A percentile compares a stretch with the other conserved stretches of the same genome.
phyloP scores from a whole-genome alignment of 1,140 invertebrate genomes.

The Achroia grisella region DNA sequence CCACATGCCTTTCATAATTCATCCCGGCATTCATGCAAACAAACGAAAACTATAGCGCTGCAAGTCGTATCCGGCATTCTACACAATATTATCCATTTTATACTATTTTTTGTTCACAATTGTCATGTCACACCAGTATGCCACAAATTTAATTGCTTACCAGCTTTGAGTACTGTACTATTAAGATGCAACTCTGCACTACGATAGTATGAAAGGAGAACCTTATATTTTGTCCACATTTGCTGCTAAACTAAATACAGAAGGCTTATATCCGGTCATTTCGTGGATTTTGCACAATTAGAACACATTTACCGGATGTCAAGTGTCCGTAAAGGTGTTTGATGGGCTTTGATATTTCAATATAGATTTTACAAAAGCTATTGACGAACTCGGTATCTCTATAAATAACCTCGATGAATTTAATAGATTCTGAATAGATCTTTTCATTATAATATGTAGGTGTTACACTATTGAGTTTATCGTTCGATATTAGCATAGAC shows the following conservation, averaged over 20 bases:
- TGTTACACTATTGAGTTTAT: too few species aligned
- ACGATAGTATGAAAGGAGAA: background rate
- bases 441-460: too few species aligned
- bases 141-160: background rate
- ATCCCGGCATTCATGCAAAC: conserved; percentile 31
- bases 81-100: too few species aligned
- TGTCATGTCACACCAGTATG: background rate
- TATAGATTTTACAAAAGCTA: too few species aligned
- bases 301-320: conserved; percentile 3
- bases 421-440: too few species aligned
- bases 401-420: too few species aligned
- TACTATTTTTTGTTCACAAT: conserved; percentile 6
- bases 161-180: background rate
- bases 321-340: background rate
- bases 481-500: too few species aligned
- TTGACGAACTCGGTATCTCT: too few species aligned
- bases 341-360: too few species aligned
- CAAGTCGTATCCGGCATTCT: conserved; percentile 45
- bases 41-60: conserved; percentile 30
- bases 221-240: background rate
- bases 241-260: too few species aligned
- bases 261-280: conserved; percentile 3
- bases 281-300: conserved; percentile 5
- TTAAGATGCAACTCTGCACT: background rate
- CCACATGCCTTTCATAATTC: conserved; percentile 46